A percentile compares a stretch with the other conserved stretches of the same genome.
These are phyloP conservation scores for Dryococelus australis DNA, from an alignment of 2,888 invertebrate species.

Conservation along the genomic window DNA sequence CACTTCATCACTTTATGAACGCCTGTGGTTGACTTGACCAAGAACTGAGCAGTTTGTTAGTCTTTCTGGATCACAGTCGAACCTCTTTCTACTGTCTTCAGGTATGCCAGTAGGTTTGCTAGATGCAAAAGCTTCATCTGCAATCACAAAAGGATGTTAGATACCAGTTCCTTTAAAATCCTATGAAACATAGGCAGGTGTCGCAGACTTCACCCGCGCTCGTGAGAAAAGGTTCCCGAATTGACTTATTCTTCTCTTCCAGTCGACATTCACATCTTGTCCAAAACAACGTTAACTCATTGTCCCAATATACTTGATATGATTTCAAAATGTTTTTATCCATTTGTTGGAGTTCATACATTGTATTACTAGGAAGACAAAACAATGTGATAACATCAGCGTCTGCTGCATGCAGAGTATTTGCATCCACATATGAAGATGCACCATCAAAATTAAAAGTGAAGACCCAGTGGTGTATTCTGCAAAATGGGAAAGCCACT, in stretches of 20 bases:
- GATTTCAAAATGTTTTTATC: not conserved
- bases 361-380: not conserved
- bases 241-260: not conserved
- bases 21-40: not conserved
- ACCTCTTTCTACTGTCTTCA: not conserved
- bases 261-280: not conserved
- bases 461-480: not conserved
- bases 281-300: not conserved
- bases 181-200: not conserved
- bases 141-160: not conserved
- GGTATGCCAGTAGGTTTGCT: not conserved
- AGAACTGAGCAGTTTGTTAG: too few species aligned
- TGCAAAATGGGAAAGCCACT: slow-evolving; percentile 12
- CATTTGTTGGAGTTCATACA: not conserved
- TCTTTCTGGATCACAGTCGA: not conserved
- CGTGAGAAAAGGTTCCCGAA: not conserved
- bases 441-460: slow-evolving; percentile 26
- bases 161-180: not conserved
- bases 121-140: not conserved
- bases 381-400: not conserved
- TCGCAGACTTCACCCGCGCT: not conserved
- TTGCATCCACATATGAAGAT: not conserved
- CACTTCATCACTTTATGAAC: not conserved
- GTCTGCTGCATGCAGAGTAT: slow-evolving; percentile 19
- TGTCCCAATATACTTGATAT: not conserved